Conservation (phyloP, 2,797 vertebrate genomes). For the Myotis vivesi region DNA sequence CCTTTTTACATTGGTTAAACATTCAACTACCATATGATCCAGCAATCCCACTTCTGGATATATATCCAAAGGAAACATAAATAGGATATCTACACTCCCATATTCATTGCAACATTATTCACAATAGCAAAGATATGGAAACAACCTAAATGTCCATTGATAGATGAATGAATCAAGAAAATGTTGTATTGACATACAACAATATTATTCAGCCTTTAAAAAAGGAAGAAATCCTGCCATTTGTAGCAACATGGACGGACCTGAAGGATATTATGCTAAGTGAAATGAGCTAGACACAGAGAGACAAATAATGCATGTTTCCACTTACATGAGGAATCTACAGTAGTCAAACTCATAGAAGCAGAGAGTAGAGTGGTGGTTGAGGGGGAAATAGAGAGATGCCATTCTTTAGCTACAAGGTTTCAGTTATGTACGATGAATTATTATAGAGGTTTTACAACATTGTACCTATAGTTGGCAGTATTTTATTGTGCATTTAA, state of each 20-base stretch:
- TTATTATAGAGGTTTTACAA: background rate
- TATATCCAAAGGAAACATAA: background rate
- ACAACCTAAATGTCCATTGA: background rate
- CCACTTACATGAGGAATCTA: background rate
- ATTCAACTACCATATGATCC: background rate
- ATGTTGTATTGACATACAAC: background rate
- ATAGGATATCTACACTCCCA: background rate
- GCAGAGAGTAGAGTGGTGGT: background rate
- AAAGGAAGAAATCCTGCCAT: background rate
- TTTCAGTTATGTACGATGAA: background rate
- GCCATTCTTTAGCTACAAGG: background rate
- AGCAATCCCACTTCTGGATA: background rate
- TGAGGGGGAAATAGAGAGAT: background rate
- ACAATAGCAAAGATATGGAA: background rate
- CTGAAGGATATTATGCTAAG: background rate
- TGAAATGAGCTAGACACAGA: background rate
- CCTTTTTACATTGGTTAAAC: background rate
- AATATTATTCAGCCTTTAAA: background rate
- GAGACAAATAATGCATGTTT: background rate
- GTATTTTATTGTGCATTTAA: background rate
- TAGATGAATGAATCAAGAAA: background rate
- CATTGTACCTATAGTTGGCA: background rate
- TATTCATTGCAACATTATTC: background rate
- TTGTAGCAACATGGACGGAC: background rate
- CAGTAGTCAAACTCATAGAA: background rate